Evolutionary conservation across 2,797 vertebrate genomes (phyloP), one percentile per base, ranked within the genome.

Genomic region (Linurgus olivaceus): DNA sequence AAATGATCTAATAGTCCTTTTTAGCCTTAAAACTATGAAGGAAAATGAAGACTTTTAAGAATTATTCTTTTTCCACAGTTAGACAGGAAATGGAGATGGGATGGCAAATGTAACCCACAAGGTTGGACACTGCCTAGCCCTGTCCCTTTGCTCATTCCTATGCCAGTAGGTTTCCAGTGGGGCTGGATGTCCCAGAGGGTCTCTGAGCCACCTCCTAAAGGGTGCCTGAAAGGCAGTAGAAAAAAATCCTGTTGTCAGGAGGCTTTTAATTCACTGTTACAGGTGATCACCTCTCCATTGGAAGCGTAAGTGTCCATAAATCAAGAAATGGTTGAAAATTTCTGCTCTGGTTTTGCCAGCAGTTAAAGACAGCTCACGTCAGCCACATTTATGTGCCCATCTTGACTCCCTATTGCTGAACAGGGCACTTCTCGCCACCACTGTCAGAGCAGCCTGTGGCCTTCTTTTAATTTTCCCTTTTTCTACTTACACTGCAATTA

Each of bases 11-110:
- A 90, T 90, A 66, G 79, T 37, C 76, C 42, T 90, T 81, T 94
- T 88, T 81, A 94, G 70, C 62, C 70, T 93, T 94, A 94, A 89
- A 96, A 93, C 51, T 58, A 28, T 58, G 91, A 71, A 89, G 57
- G 58, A 80, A 92, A 94, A 94, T 62, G 72, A 86, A 85, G 75
- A 73, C 54, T 93, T 93, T 82, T n/a, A 83, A 92, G 86, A 83
- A 76, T 66, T 50, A 44, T 24, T 88, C 48, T 51, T 59, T 57
- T 40, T 38, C 31, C 58, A 28, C 54, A 24, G 23, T 42, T 67
- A 73, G 71, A 29, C 13, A 50, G 71, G 54, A 92, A 92, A 91
- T 48, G 38, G 78, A 35, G 51, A 48, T 23, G 29, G 28, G 29
- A 51, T 72, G 58, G 47, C 28, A 92, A 72, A 91, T 29, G 12